Conservation (phyloP, 2,797 vertebrate species). For the Galaxias olidus region DNA sequence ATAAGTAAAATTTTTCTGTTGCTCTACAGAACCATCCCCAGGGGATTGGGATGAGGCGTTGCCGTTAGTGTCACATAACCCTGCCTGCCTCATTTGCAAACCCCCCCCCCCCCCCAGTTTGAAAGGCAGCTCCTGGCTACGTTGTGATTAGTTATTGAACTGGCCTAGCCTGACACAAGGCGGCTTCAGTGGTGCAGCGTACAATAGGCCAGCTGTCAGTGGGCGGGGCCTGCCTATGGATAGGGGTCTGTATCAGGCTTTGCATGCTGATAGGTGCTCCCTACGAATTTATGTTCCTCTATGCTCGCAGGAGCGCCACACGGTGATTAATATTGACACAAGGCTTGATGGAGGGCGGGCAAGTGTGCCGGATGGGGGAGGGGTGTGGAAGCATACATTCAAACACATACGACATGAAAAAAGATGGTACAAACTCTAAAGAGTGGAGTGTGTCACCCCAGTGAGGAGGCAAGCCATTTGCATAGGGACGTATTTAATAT, state of each 20-base stretch:
- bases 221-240: slow-evolving; percentile 65
- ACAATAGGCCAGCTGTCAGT: slow-evolving; percentile 76
- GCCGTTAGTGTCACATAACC: slow-evolving; percentile 3
- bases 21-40: background rate
- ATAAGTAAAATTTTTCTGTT: slow-evolving; percentile 8
- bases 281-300: slow-evolving; percentile 9
- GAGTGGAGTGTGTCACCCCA: background rate
- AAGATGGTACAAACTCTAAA: background rate
- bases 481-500: background rate
- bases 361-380: slow-evolving; percentile 30
- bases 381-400: slow-evolving; percentile 15
- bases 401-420: slow-evolving; percentile 15
- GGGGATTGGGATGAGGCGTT: background rate
- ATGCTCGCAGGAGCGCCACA: slow-evolving; percentile 21
- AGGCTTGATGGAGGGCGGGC: slow-evolving; percentile 45
- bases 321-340: slow-evolving; percentile 61
- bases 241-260: slow-evolving; percentile 51
- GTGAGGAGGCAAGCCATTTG: background rate
- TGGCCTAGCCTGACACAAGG: slow-evolving; percentile 67
- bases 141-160: slow-evolving; percentile 78
- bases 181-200: slow-evolving; percentile 58
- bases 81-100: slow-evolving; percentile 47
- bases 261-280: slow-evolving; percentile 47
- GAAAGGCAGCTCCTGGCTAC: slow-evolving; percentile 57
- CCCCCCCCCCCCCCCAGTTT: slow-evolving; percentile 42